Percentiles rank a stretch among this genome's conserved stretches.
phyloP scores from a whole-genome alignment of 2,113 vertebrate genomes.

The Xiphophorus couchianus region DNA sequence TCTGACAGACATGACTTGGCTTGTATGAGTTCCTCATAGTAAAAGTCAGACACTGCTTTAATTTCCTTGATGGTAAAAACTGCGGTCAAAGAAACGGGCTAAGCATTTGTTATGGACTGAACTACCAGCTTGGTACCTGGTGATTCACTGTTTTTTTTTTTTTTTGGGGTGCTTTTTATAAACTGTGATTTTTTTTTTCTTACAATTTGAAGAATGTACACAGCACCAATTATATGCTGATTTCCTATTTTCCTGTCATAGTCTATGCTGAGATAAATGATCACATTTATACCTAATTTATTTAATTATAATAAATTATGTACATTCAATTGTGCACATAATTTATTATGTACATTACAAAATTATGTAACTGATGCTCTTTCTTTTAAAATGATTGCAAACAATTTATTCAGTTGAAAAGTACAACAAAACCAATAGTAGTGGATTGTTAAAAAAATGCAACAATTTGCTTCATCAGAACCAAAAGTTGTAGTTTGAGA shows the following conservation, averaged over 20 bases:
- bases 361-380: not conserved
- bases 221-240: slow-evolving; percentile 9
- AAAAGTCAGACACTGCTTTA: slow-evolving; percentile 6
- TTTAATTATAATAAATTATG: not conserved
- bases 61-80: slow-evolving; percentile 17
- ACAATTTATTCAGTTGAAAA: not conserved
- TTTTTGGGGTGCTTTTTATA: not conserved
- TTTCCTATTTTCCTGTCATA: not conserved
- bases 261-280: slow-evolving; percentile 4
- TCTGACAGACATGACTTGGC: not conserved
- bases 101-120: slow-evolving; percentile 7
- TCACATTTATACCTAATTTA: not conserved
- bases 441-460: not conserved
- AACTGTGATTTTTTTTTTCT: slow-evolving; percentile 1
- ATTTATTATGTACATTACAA: no score
- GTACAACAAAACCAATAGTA: not conserved
- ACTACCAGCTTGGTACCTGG: slow-evolving; percentile 4
- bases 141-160: slow-evolving; percentile 6
- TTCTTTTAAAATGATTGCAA: not conserved
- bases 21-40: slow-evolving; percentile 6
- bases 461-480: not conserved
- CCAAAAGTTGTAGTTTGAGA: not conserved
- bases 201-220: not conserved
- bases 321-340: not conserved
- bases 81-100: not conserved